phyloP scores from a whole-genome alignment of 2,888 invertebrate genomes.

The Pandemis heparana region DNA sequence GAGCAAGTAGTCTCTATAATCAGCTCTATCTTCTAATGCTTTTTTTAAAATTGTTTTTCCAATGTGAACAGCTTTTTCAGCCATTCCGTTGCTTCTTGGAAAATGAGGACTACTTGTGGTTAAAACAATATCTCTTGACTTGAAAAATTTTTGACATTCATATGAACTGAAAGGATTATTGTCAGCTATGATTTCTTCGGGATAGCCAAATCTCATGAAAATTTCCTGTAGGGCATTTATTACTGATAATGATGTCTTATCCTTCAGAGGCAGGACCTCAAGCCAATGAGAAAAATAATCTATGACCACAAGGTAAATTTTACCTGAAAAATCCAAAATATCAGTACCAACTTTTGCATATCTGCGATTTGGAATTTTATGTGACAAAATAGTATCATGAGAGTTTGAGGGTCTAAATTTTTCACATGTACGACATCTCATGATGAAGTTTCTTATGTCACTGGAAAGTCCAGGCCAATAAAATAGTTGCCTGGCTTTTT shows the following conservation, averaged over 20 bases:
- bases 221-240: constrained; percentile 19
- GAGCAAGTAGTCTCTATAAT: constrained; percentile 39
- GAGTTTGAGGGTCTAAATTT: constrained; percentile 22
- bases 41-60: constrained; percentile 40
- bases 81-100: constrained; percentile 39
- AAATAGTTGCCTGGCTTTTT: constrained; percentile 35
- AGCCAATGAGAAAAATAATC: constrained; percentile 44
- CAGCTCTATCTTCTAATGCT: constrained; percentile 36
- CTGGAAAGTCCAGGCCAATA: constrained; percentile 24
- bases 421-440: constrained; percentile 28
- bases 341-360: constrained; percentile 41
- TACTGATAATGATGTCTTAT: constrained; percentile 27
- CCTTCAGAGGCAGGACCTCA: constrained; percentile 31
- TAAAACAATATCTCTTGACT: constrained; percentile 31
- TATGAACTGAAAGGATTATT: constrained; percentile 35
- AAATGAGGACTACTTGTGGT: constrained; percentile 41
- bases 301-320: constrained; percentile 34
- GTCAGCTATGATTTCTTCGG: constrained; percentile 27
- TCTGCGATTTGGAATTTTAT: constrained; percentile 24
- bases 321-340: constrained; percentile 40
- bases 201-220: constrained; percentile 41
- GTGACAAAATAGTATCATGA: constrained; percentile 8
- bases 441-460: background rate
- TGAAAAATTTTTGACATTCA: constrained; percentile 41
- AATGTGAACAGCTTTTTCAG: constrained; percentile 41